phyloP scores from a whole-genome alignment of 2,797 vertebrate species.

The Cryptoblepharus egeriae region DNA sequence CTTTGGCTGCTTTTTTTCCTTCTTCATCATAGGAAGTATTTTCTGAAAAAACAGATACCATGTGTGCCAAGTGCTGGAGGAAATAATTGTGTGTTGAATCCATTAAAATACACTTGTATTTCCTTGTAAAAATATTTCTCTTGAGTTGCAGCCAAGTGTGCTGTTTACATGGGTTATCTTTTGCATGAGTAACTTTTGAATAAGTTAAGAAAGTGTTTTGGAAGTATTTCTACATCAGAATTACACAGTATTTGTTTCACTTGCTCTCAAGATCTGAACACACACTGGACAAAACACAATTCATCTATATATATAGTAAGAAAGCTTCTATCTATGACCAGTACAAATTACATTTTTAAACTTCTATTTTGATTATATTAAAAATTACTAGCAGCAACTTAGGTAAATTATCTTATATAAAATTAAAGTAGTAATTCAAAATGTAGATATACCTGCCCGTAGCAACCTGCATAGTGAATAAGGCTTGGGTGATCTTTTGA shows the following conservation, averaged over 20 bases:
- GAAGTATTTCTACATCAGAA: constrained; percentile 25
- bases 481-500: constrained; percentile 94
- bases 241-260: constrained; percentile 46
- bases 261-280: background rate
- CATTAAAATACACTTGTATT: constrained; percentile 68
- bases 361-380: background rate
- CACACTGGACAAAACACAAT: background rate
- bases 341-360: background rate
- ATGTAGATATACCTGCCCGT: constrained; percentile 88
- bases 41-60: constrained; percentile 41
- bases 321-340: constrained; percentile 7
- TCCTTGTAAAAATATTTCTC: constrained; percentile 76
- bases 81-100: constrained; percentile 66
- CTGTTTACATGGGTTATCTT: constrained; percentile 72
- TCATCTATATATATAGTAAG: background rate
- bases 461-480: constrained; percentile 94
- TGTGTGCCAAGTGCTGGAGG: constrained; percentile 30
- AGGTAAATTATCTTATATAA: constrained; percentile 25
- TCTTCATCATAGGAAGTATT: constrained; percentile 33
- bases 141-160: constrained; percentile 70
- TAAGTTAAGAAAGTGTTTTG: constrained; percentile 47
- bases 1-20: background rate
- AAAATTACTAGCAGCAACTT: background rate
- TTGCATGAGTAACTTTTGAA: constrained; percentile 55
- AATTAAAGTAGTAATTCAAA: constrained; percentile 15